Evolutionary conservation across 2,888 invertebrate genomes (phyloP), one percentile per base, ranked within the genome.

Genomic region (Flabesymbios commensalis): DNA sequence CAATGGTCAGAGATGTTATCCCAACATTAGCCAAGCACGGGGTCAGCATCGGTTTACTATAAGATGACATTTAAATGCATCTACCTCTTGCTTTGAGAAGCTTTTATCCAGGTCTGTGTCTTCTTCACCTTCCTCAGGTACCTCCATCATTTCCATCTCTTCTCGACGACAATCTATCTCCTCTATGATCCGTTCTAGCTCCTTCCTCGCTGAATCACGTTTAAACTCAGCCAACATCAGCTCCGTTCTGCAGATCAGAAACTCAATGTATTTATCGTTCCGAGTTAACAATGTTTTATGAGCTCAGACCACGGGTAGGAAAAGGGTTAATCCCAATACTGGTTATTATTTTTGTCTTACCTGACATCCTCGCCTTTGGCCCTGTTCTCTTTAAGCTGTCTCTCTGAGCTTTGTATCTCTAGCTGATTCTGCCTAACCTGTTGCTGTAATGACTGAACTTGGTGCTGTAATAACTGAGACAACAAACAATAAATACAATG

Each of bases 191-290:
- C 74, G 59, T 22, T 76, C 74, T 19, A 79, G 67, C 41, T 80
- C 78, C 57, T 76, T 77, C 43, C 65, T 60, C 14, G 75, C 74
- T n/a, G 74, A 78, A 49, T 78, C 76, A 42, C 75, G 61, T 59
- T 79, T 79, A 61, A 79, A 79, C 61, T 81, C 80, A 3, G 77
- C 67, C 61, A 78, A 61, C 77, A 79, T 77, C 58, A 80, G 65
- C 62, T 78, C 75, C 0, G 78, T 78, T 61, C 79, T 79, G 65
- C 4, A 54, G 28, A 41, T 53, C 5, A 5, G 5, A 5, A 49
- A 19, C 45, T 7, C 10, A 17, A 7, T 7, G 17, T 45, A 17
- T 17, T 7, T 17, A 45, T 7, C 19, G 45, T 7, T 45, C 17
- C 45, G 19, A 10, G 7, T 10, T 7, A 45, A 45, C 39, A 36